Evolutionary conservation across 1,140 invertebrate genomes (phyloP), one percentile per base, ranked within the genome.

Genomic region (Bombyx mandarina): DNA sequence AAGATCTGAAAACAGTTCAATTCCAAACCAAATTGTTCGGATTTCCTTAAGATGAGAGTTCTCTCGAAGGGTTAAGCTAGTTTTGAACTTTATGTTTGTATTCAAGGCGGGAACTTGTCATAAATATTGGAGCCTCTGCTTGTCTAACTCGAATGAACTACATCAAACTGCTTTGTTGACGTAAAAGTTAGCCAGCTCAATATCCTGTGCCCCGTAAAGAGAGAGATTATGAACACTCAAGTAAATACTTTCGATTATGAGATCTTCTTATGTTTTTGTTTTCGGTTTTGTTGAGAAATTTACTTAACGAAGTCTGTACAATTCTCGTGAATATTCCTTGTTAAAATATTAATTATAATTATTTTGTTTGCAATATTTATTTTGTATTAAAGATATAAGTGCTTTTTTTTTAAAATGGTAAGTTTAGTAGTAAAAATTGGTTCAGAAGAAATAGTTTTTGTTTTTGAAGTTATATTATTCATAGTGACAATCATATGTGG

Each of bases 111-210:
- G 61, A 68, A 72, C 66, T 74, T 65, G 69, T 77, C 70, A 77
- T 77, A 77, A 77, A 77, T 77, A 77, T 74, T 64, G 59, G 65
- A 62, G 60, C 62, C 58, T 60, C 61, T 62, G 65, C 65, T 76
- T 70, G 66, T 71, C 68, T 73, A 66, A 76, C 62, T 76, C 58
- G 66, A 56, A 61, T 56, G 60, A 71, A 73, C 66, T 73, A 72
- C 63, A 67, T 72, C 65, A 72, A 71, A 71, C 69, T 74, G 69
- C 71, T 67, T 73, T 68, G 71, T 73, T 76, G 73, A 70, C 68
- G 64, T 57, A 60, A 67, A 73, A 76, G 62, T 73, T 75, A 51
- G 63, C 48, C 61, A 59, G 57, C 54, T 65, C 65, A 66, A 71
- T 69, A 71, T 76, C 71, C 65, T 69, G 66, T 58, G 62, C 62